Evolutionary conservation across 2,888 invertebrate species (phyloP).

Genomic region (Netelia virgata): DNA sequence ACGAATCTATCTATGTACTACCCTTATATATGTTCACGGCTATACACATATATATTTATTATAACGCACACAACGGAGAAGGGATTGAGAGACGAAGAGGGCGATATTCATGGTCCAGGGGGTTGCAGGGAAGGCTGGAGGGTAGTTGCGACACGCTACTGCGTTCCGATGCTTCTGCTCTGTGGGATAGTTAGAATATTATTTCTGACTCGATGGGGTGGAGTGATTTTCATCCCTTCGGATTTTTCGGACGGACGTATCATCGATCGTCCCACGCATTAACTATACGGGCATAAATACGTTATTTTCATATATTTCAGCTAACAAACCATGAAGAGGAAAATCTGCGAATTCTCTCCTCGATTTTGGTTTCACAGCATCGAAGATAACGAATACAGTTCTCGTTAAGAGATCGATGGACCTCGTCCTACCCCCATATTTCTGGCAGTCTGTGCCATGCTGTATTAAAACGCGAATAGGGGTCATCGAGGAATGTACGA

Average conservation of each 20-base stretch:
- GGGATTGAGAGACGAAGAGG: conserved; percentile 61
- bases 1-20: conserved; percentile 14
- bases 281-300: background rate
- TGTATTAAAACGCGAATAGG: conserved; percentile 11
- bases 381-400: conserved; percentile 4
- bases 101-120: conserved; percentile 72
- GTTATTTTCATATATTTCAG: background rate
- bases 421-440: conserved; percentile 15
- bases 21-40: conserved; percentile 20
- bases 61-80: conserved; percentile 14
- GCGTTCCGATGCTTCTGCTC: conserved; percentile 76
- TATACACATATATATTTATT: background rate
- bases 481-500: conserved; percentile 6
- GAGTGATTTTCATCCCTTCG: conserved; percentile 72
- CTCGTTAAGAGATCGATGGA: conserved; percentile 39
- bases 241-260: background rate
- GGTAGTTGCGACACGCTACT: conserved; percentile 70
- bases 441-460: background rate
- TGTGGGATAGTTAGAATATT: conserved; percentile 82
- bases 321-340: background rate
- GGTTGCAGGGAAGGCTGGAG: conserved; percentile 59
- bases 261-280: background rate
- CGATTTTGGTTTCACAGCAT: conserved; percentile 16
- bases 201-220: conserved; percentile 69
- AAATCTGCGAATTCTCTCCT: conserved; percentile 20